A percentile compares a stretch with the other conserved stretches of the same genome.
Evolutionary conservation across 2,113 vertebrate species (phyloP).

Genomic region (Haemorhous mexicanus): DNA sequence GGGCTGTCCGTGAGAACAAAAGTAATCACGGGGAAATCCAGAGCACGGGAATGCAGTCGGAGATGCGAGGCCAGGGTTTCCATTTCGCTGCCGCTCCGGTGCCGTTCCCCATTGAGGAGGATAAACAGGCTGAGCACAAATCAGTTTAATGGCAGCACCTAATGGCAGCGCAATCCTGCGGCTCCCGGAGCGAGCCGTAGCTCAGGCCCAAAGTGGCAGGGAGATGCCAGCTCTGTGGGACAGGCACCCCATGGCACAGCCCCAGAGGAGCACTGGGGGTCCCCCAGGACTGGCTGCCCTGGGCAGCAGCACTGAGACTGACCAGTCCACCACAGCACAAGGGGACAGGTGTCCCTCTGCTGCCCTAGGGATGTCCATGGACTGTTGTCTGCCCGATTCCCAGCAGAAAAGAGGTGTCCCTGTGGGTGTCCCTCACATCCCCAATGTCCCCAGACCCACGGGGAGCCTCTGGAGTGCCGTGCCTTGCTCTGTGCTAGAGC

Average conservation of each 20-base stretch:
- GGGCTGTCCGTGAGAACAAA: conserved; percentile 31
- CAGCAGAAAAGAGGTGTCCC: not conserved
- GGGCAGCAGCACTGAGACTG: not conserved
- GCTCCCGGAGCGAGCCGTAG: not conserved
- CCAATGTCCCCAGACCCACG: accelerated
- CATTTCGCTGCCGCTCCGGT: not conserved
- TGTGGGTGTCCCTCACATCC: not conserved
- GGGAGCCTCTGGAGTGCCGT: not conserved
- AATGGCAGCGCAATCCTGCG: not conserved
- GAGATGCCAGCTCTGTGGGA: accelerated
- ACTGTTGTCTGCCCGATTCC: not conserved
- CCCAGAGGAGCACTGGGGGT: not conserved
- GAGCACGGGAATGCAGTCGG: not conserved
- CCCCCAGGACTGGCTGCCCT: not conserved
- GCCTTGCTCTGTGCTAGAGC: not conserved
- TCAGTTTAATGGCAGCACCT: conserved; percentile 48
- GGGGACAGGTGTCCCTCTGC: not conserved
- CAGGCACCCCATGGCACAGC: accelerated
- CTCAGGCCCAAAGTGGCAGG: not conserved
- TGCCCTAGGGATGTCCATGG: not conserved
- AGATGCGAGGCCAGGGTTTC: conserved; percentile 19
- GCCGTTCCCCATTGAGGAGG: not conserved
- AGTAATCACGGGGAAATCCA: conserved; percentile 7
- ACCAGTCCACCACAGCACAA: accelerated
- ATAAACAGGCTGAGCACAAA: conserved; percentile 44